These are phyloP conservation scores for Suncus etruscus DNA, from an alignment of 2,113 vertebrate species.

Conservation along the genomic window DNA sequence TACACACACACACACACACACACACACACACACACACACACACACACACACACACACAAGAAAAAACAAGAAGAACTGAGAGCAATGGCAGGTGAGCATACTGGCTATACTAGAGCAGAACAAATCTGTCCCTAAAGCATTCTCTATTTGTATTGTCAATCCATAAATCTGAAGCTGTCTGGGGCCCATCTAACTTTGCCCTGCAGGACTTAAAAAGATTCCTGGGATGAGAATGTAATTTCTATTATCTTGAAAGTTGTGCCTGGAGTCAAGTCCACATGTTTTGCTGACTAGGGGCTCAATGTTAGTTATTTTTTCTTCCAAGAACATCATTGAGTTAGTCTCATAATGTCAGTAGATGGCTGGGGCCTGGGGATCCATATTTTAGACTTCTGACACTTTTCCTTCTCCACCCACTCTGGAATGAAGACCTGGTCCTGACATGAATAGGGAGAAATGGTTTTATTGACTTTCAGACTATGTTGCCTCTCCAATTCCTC, in stretches of 20 bases:
- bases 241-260: neutral
- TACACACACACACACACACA: neutral
- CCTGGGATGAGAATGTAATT: neutral
- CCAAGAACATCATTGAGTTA: slow-evolving; percentile 1
- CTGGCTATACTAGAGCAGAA: neutral
- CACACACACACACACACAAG: neutral
- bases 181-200: neutral
- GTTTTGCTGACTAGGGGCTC: slow-evolving; percentile 9
- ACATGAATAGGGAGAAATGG: neutral
- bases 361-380: neutral
- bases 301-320: neutral
- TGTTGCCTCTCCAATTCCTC: neutral
- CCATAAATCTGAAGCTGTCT: neutral
- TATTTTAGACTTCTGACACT: neutral
- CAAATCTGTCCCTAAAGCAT: neutral
- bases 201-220: neutral
- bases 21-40: too few relatives aligned
- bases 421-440: neutral
- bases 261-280: neutral
- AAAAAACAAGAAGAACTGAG: neutral
- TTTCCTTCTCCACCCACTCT: neutral
- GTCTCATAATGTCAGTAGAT: neutral
- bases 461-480: neutral
- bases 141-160: neutral
- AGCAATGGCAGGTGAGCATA: neutral